Base-by-base conservation (phyloP, 2,113 vertebrate genomes). In the Gymnocephalus cernua region DNA sequence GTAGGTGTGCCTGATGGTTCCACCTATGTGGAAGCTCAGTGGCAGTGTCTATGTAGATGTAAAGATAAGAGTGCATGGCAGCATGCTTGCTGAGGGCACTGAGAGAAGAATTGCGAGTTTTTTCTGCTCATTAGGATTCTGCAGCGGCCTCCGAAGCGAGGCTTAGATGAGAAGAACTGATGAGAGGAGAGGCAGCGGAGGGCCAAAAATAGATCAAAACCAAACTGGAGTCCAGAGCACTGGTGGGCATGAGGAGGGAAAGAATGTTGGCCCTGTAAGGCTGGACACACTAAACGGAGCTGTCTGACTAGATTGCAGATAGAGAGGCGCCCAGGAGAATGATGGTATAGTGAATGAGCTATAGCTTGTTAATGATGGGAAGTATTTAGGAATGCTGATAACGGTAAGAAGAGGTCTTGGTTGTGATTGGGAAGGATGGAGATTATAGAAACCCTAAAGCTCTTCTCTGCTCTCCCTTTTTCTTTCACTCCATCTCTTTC, bases 131-230 rank as follows among this genome's bases (percentile, higher is more conserved):
- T 94, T 91, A 89, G 67, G 84, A 88, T 92, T 92, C 88, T 23
- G 47, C 44, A 32, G 78, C 5, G 81, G 69, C 75, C 21, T 45
- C 68, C 12, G 57, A 41, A 68, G 75, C 18, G 62, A 79, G 77
- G 69, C 71, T 83, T 58, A 88, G 90, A 90, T 90, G 87, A 88
- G 87, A 86, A 27, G 86, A 75, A 47, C 70, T 84, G 92, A 88
- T 90, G 86, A 90, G 89, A 91, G 71, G 88, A 82, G 83, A 89
- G 63, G 83, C 84, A 76, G 79, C 25, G 44, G 25, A 78, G 50
- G 67, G 74, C 81, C 90, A 88, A 85, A 84, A 94, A 91, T 90
- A 91, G 92, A 93, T 92, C 89, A 87, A 86, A 92, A 82, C 83
- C 63, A 72, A 83, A 92, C 69, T 44, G 35, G 78, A 77, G 86